Evolutionary conservation across 2,888 invertebrate species (phyloP).

Genomic region (Onchidella celtica): DNA sequence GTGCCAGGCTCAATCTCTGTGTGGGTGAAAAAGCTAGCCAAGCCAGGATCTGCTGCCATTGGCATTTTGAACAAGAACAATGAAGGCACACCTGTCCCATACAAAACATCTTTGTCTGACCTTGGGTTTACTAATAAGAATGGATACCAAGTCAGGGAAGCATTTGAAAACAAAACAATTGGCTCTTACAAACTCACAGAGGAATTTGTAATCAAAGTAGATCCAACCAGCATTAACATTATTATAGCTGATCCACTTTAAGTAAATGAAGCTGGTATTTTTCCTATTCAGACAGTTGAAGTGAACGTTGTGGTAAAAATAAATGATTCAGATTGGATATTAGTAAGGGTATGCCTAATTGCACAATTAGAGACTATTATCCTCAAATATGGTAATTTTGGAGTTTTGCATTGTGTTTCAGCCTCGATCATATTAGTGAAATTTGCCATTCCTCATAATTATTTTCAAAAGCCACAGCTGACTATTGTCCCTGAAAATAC

Average conservation of each 20-base stretch:
- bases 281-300: too few species aligned
- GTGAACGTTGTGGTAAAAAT: too few species aligned
- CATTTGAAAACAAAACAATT: conserved; percentile 39
- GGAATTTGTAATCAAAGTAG: conserved; percentile 35
- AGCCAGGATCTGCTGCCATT: conserved; percentile 40
- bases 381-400: too few species aligned
- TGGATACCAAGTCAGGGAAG: conserved; percentile 50
- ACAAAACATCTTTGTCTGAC: conserved; percentile 34
- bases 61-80: conserved; percentile 49
- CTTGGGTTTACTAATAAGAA: conserved; percentile 41
- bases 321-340: too few species aligned
- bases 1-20: conserved; percentile 42
- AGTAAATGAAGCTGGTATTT: too few species aligned
- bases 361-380: too few species aligned
- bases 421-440: too few species aligned
- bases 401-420: too few species aligned
- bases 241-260: conserved; percentile 29
- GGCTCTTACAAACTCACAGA: conserved; percentile 30
- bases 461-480: too few species aligned
- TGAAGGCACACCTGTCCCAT: conserved; percentile 35
- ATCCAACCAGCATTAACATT: conserved; percentile 46
- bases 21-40: conserved; percentile 47
- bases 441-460: too few species aligned
- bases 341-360: too few species aligned
- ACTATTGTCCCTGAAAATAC: too few species aligned